Evolutionary conservation across 1,140 invertebrate genomes (phyloP).

Genomic region (Archegozetes longisetosus): DNA sequence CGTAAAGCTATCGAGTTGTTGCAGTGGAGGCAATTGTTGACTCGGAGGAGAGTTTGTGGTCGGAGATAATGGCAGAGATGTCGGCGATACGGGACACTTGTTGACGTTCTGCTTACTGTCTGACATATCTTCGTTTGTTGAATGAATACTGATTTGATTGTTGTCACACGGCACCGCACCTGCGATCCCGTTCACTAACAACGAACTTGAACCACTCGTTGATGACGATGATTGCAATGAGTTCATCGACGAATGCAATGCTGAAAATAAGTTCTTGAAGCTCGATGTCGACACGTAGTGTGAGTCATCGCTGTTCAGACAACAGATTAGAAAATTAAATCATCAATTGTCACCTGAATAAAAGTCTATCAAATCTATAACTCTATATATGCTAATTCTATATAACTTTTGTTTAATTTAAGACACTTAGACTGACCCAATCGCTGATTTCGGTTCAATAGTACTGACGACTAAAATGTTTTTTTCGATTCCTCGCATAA

Average conservation of each 20-base stretch:
- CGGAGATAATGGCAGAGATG: background rate
- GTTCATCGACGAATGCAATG: background rate
- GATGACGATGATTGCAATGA: background rate
- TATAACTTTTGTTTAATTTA: background rate
- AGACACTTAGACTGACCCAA: background rate
- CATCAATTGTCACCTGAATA: background rate
- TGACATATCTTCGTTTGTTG: background rate
- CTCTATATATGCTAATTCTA: background rate
- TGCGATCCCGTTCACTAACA: background rate
- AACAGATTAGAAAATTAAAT: background rate
- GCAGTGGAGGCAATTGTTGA: constrained; percentile 2
- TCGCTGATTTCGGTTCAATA: constrained; percentile 56
- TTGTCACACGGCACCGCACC: background rate
- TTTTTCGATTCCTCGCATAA: constrained; percentile 82
- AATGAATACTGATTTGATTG: background rate
- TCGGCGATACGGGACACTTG: background rate
- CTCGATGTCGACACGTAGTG: background rate
- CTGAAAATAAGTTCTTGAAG: background rate
- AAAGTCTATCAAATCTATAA: background rate
- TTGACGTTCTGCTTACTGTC: background rate
- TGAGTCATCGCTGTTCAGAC: background rate
- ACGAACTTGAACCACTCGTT: background rate
- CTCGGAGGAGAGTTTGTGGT: background rate
- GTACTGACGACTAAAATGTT: constrained; percentile 42
- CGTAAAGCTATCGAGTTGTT: constrained; percentile 17